phyloP scores from a whole-genome alignment of 2,888 invertebrate genomes.

The Torymus tubicola region DNA sequence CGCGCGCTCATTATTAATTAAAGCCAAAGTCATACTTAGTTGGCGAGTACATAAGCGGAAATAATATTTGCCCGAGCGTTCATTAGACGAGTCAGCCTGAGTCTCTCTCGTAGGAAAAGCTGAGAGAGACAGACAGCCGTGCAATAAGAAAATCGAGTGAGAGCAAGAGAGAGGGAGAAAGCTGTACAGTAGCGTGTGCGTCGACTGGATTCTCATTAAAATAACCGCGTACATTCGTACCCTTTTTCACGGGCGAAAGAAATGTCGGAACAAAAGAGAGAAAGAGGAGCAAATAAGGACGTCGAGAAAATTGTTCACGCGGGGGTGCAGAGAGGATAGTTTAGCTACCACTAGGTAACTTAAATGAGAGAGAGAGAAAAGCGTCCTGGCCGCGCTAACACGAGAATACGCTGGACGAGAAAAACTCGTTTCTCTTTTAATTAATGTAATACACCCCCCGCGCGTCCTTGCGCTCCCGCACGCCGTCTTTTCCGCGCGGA shows the following conservation, averaged over 20 bases:
- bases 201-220: constrained; percentile 74
- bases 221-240: constrained; percentile 69
- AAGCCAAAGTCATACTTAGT: constrained; percentile 74
- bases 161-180: constrained; percentile 30
- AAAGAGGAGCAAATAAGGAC: constrained; percentile 16
- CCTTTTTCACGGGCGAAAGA: constrained; percentile 56
- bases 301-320: constrained; percentile 48
- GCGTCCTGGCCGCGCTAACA: constrained; percentile 63
- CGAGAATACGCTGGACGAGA: constrained; percentile 65
- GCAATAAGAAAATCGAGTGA: constrained; percentile 25
- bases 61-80: constrained; percentile 75
- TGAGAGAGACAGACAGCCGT: constrained; percentile 7
- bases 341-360: constrained; percentile 69
- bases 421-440: constrained; percentile 70
- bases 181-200: constrained; percentile 1
- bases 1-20: constrained; percentile 75
- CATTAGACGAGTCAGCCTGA: constrained; percentile 73
- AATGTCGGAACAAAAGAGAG: not conserved
- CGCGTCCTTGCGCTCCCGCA: not conserved
- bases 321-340: constrained; percentile 60
- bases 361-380: constrained; percentile 66
- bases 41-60: constrained; percentile 75
- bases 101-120: not conserved
- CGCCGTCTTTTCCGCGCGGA: constrained; percentile 1
- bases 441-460: constrained; percentile 65